Evolutionary conservation across 2,888 invertebrate genomes (phyloP).

Genomic region (Heterodera filipjevi): DNA sequence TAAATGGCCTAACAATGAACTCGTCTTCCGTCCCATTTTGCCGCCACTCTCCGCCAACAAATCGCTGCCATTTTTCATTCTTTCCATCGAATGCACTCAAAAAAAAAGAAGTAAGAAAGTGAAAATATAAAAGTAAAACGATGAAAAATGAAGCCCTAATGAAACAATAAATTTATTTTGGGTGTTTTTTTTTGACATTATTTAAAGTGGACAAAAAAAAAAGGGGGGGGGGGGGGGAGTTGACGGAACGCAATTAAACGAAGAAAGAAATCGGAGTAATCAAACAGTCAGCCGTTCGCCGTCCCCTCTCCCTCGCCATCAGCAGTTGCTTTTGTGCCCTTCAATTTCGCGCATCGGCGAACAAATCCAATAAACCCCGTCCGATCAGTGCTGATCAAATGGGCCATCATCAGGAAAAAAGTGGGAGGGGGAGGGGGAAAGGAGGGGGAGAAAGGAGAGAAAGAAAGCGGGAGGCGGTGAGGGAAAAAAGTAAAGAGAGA

Average conservation of each 20-base stretch:
- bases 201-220: background rate
- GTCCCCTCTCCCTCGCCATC: background rate
- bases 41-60: background rate
- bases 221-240: no score
- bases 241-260: background rate
- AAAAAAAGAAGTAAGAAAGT: background rate
- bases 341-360: constrained; percentile 5
- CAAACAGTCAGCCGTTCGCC: background rate
- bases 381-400: background rate
- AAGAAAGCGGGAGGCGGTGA: background rate
- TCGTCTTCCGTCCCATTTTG: background rate
- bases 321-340: background rate
- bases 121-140: background rate
- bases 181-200: background rate
- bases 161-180: background rate
- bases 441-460: background rate
- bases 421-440: background rate
- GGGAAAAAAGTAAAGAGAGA: background rate
- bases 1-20: background rate
- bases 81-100: background rate
- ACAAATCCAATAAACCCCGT: background rate
- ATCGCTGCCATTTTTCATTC: background rate
- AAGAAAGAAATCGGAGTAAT: background rate
- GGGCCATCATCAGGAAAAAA: background rate
- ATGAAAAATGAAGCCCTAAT: background rate